Base-by-base conservation (phyloP, 2,113 vertebrate genomes). In the Anas platyrhynchos region DNA sequence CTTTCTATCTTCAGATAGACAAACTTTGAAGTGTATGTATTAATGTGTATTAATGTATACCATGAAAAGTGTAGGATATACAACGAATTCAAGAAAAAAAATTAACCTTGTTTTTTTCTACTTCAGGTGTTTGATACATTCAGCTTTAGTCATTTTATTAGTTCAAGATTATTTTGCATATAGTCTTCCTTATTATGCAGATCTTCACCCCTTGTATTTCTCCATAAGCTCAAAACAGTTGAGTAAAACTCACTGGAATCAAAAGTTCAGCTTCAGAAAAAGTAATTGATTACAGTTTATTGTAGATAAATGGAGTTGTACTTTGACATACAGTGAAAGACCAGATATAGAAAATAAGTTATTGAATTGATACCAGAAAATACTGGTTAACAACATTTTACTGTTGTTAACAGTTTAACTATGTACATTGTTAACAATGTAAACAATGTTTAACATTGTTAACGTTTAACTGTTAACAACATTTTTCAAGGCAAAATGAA, bases 61-160 rank as follows among this genome's bases (percentile, higher is more conserved):
- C 32, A 80, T 69, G 41, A 61, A 82, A 94, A 92, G 73, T 75
- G 52, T 83, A 89, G 91, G 84, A 66, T 20, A 44, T 73, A 48
- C 52, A 86, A 46, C 52, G 61, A 89, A 59, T 87, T 94, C 66
- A 92, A 85, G 78, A 66, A 91, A 94, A 94, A 94, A 91, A 63
- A 5, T 87, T 87, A 76, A 82, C 74, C 68, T 90, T 89, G 52
- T 5, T 32, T 38, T 72, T 66, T 81, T 48, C 36, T 54, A 3
- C 68, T 87, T 89, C 54, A 56, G 62, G 52, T 83, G 55, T 89
- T 86, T 95, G 74, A 69, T 89, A 73, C 52, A 88, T 50, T 46
- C 54, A 69, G 27, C 44, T 78, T 87, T 48, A 75, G 52, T 88
- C 0, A 58, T 73, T 92, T 87, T 87, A 89, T 83, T 93, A 93